A percentile compares a stretch with the other conserved stretches of the same genome.
These are phyloP conservation scores for Tiliacea aurago DNA, from an alignment of 2,888 invertebrate genomes.

Conservation along the genomic window DNA sequence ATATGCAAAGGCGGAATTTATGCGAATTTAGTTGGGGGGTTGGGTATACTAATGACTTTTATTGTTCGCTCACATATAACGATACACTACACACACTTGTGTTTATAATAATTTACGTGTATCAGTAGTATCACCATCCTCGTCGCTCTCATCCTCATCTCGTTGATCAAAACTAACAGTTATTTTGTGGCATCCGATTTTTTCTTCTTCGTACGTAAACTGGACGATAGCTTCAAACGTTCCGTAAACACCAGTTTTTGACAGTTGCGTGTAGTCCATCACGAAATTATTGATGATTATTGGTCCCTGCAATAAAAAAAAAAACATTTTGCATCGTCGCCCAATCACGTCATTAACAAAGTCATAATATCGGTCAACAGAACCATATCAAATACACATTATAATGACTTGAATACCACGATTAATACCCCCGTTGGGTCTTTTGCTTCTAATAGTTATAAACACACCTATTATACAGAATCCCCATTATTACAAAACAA, in stretches of 20 bases:
- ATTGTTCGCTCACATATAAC: neutral
- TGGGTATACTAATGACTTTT: neutral
- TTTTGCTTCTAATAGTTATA: no score
- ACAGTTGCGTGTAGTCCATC: constrained; percentile 76
- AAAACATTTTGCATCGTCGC: no score
- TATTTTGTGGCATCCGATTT: neutral
- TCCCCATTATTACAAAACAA: no score
- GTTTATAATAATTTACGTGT: neutral
- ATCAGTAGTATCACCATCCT: neutral
- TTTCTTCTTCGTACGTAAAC: neutral
- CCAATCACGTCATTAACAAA: no score
- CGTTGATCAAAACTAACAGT: neutral
- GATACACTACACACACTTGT: neutral
- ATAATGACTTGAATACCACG: no score
- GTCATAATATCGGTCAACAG: no score
- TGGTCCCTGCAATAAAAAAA: constrained; percentile 68
- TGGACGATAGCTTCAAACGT: constrained; percentile 62
- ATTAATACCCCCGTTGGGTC: no score
- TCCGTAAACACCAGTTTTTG: constrained; percentile 71
- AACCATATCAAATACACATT: no score
- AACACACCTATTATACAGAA: no score
- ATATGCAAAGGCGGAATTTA: no score
- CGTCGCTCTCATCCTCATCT: neutral
- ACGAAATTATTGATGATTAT: constrained; percentile 68
- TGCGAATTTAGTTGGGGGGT: neutral